Percentiles rank a stretch among this genome's conserved stretches.
These are phyloP conservation scores for Austrolebias charrua DNA, from an alignment of 2,797 vertebrate genomes.

Conservation along the genomic window DNA sequence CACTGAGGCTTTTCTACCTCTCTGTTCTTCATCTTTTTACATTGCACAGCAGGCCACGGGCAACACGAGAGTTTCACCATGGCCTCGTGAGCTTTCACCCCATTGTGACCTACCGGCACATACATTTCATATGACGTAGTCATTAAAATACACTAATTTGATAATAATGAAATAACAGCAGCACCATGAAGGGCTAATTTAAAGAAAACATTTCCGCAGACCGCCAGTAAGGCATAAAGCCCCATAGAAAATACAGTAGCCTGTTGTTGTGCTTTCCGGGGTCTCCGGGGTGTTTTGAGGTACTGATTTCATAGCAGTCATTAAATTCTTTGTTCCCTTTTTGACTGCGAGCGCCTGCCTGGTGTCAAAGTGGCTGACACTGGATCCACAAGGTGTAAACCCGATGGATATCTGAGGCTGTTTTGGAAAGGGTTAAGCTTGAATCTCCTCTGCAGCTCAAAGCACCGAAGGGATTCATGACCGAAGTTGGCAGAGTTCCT, in stretches of 20 bases:
- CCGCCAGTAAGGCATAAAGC: slow-evolving; percentile 67
- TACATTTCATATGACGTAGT: slow-evolving; percentile 68
- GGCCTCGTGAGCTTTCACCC: slow-evolving; percentile 60
- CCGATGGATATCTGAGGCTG: slow-evolving; percentile 63
- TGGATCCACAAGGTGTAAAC: slow-evolving; percentile 68
- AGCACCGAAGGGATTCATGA: slow-evolving; percentile 27
- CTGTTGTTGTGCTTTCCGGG: slow-evolving; percentile 43
- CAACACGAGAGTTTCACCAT: slow-evolving; percentile 59
- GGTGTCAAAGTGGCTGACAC: slow-evolving; percentile 59
- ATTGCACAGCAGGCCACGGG: slow-evolving; percentile 32
- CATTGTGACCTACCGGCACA: slow-evolving; percentile 49
- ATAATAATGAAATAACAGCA: slow-evolving; percentile 75
- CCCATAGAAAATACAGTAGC: slow-evolving; percentile 73
- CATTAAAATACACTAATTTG: slow-evolving; percentile 70
- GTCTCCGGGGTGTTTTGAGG: slow-evolving; percentile 47
- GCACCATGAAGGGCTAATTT: slow-evolving; percentile 72
- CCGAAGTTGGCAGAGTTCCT: slow-evolving; percentile 43
- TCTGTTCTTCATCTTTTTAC: slow-evolving; percentile 26
- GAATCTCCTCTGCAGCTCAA: slow-evolving; percentile 43
- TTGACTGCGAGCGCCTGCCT: slow-evolving; percentile 47
- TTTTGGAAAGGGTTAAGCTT: slow-evolving; percentile 61
- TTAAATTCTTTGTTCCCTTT: slow-evolving; percentile 61
- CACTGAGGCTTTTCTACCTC: slow-evolving; percentile 35
- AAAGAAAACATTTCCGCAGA: slow-evolving; percentile 77
- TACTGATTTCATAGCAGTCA: slow-evolving; percentile 67